phyloP scores from a whole-genome alignment of 92 coral and sea anemone genomes.

The Palythoa caribaeorum region DNA sequence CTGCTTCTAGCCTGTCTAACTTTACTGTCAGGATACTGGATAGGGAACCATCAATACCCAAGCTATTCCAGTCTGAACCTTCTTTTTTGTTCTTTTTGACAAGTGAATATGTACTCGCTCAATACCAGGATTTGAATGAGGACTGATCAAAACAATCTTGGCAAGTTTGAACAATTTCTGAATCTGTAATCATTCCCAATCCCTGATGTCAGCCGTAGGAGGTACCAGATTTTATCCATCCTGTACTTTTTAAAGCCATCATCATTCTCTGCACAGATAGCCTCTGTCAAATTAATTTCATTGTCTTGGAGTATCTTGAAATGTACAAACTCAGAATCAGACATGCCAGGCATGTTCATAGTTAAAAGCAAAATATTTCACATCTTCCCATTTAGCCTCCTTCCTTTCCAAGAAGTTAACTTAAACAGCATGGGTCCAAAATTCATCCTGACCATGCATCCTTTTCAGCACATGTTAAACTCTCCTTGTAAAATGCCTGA shows the following conservation, averaged over 20 bases:
- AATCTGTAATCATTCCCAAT: slow-evolving; percentile 45
- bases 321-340: slow-evolving; percentile 19
- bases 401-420: slow-evolving; percentile 27
- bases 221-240: slow-evolving; percentile 52
- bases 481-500: slow-evolving; percentile 43
- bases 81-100: slow-evolving; percentile 49
- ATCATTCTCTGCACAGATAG: slow-evolving; percentile 32
- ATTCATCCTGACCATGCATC: slow-evolving; percentile 33
- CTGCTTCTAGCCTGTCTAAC: slow-evolving; percentile 55
- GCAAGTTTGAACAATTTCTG: slow-evolving; percentile 31
- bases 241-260: slow-evolving; percentile 45
- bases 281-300: slow-evolving; percentile 37
- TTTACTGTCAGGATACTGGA: slow-evolving; percentile 46
- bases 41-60: slow-evolving; percentile 51
- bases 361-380: slow-evolving; percentile 13
- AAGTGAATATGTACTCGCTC: slow-evolving; percentile 29
- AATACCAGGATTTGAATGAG: slow-evolving; percentile 45
- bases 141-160: slow-evolving; percentile 21
- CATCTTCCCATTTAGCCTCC: slow-evolving; percentile 37
- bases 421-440: slow-evolving; percentile 37
- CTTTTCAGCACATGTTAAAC: slow-evolving; percentile 19
- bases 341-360: neutral
- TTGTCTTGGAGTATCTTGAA: slow-evolving; percentile 21
- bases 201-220: slow-evolving; percentile 26
- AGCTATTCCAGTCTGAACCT: slow-evolving; percentile 49